phyloP scores from a whole-genome alignment of 2,888 invertebrate genomes.

The Clostera curtula region DNA sequence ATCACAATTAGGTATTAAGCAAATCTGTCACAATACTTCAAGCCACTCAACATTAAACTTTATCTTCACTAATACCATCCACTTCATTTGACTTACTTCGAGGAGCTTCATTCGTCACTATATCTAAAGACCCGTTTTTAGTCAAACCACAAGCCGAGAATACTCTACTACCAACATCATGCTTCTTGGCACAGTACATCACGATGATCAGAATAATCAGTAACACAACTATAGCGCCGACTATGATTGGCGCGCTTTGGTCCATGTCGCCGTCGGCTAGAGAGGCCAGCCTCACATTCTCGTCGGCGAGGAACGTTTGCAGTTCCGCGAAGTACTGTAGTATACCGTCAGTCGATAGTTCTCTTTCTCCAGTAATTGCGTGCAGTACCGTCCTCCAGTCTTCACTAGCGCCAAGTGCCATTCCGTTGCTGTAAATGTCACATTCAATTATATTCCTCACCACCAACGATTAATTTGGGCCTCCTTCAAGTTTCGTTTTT shows the following conservation, averaged over 20 bases:
- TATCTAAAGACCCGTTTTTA: constrained; percentile 64
- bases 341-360: constrained; percentile 55
- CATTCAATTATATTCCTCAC: no score
- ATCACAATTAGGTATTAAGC: no score
- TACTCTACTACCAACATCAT: constrained; percentile 40
- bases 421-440: constrained; percentile 48
- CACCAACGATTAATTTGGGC: no score
- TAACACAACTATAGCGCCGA: constrained; percentile 49
- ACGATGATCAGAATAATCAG: constrained; percentile 49
- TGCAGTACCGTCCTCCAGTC: constrained; percentile 59
- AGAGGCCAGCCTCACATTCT: constrained; percentile 38
- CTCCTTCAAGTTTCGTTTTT: no score
- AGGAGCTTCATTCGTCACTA: constrained; percentile 51
- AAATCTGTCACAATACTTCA: no score
- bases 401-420: constrained; percentile 61
- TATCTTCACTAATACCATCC: constrained; percentile 56
- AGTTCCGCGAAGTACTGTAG: constrained; percentile 54
- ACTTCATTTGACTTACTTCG: constrained; percentile 43
- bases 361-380: constrained; percentile 56
- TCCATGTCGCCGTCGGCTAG: constrained; percentile 44
- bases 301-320: constrained; percentile 38
- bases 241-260: constrained; percentile 52
- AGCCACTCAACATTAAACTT: constrained; percentile 35
- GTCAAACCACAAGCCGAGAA: constrained; percentile 53
- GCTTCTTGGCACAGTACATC: constrained; percentile 57